Evolutionary conservation across 2,888 invertebrate genomes (phyloP), one percentile per base, ranked within the genome.

Genomic region (Bibio marci): DNA sequence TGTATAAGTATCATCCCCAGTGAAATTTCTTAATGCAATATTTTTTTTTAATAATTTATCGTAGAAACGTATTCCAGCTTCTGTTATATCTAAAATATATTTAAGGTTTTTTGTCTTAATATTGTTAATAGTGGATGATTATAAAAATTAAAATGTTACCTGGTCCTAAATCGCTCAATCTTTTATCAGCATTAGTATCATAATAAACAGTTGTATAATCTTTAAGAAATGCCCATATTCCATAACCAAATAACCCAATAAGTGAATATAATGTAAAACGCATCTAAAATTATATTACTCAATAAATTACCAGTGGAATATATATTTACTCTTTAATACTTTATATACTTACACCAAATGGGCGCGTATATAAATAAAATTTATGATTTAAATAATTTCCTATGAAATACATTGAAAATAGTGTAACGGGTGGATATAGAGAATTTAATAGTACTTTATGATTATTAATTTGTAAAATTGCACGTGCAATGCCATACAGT

Each of bases 31-130:
- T 14, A 86, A 55, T 1, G 82, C 81, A 49, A 74, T 69, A 57
- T 88, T 88, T 53, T 80, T 71, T 48, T 73, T 63, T 30, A 82
- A 53, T 19, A 73, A 54, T 61, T 82, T 83, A 19, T 71, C 69
- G 54, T 86, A 88, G 62, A 71, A 88, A 54, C 78, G 75, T 25
- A 74, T 62, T 3, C 83, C 88, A 35, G 83, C 82, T 52, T 75
- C 67, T 10, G 75, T 60, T 55, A 76, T 82, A 32, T 74, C 46
- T 5, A 13, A n/a, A 8, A 22, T 13, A n/a, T 31, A 8, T 4
- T 13, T 14, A 8, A 15, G 15, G 15, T 14, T 3, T 31, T 31
- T 31, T 18, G 19, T 17, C 18, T 31, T 31, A 17, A 5, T 18
- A 11, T 14, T 36, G 11, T 12, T 4, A 32, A 14, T 12, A 12